Evolutionary conservation across 1,140 invertebrate genomes (phyloP).

Genomic region (Heterodera schachtii): DNA sequence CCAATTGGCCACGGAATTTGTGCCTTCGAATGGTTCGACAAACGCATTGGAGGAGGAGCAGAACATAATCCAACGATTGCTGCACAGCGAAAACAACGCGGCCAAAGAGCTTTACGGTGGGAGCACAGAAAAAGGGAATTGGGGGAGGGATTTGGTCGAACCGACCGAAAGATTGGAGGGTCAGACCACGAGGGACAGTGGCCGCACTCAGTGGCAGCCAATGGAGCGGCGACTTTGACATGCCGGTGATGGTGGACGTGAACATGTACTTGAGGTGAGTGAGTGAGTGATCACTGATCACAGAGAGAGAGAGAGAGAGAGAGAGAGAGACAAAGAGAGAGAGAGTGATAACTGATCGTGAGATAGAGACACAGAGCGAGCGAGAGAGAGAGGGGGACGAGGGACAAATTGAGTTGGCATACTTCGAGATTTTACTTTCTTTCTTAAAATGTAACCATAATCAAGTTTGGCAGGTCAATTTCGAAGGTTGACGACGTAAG

Average conservation of each 20-base stretch:
- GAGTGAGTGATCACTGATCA: no score
- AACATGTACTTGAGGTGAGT: conserved; percentile 73
- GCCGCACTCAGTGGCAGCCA: conserved; percentile 20
- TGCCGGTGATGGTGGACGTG: conserved; percentile 72
- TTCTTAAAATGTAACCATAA: no score
- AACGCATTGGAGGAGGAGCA: conserved; percentile 53
- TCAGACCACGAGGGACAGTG: conserved; percentile 35
- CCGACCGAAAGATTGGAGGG: conserved; percentile 36
- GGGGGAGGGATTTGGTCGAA: no score
- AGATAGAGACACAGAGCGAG: no score
- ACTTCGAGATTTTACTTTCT: no score
- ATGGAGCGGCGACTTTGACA: conserved; percentile 63
- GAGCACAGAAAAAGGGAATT: conserved; percentile 54
- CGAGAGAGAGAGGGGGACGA: no score
- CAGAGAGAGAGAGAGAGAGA: no score
- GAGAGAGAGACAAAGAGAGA: no score
- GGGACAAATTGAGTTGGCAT: no score
- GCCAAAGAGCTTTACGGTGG: conserved; percentile 55
- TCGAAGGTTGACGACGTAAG: conserved; percentile 61
- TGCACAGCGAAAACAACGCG: conserved; percentile 40
- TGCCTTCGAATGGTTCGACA: background rate
- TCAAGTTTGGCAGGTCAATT: conserved; percentile 82
- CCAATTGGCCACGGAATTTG: background rate
- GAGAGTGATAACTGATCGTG: no score
- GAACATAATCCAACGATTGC: conserved; percentile 50